Conservation (phyloP, 2,113 vertebrate species). For the Melanocharis versteri region DNA sequence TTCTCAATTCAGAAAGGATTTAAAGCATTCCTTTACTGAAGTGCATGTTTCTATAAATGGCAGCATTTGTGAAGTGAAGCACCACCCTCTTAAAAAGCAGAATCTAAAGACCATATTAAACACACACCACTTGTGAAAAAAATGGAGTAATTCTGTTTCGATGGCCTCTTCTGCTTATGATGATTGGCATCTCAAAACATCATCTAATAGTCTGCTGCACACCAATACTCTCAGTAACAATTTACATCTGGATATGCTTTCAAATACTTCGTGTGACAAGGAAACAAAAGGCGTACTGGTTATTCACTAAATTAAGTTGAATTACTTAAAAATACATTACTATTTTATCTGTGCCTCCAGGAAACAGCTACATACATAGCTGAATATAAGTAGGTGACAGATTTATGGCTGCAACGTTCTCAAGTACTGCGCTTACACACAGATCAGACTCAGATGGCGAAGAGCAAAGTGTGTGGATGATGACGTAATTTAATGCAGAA, state of each 20-base stretch:
- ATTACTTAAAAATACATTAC: background rate
- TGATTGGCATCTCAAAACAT: background rate
- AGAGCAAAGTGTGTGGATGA: background rate
- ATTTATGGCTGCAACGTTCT: background rate
- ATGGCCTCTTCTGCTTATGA: background rate
- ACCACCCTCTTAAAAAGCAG: background rate
- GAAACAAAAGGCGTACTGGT: background rate
- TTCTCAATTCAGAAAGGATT: background rate
- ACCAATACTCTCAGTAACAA: background rate
- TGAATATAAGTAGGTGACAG: background rate
- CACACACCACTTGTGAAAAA: rapidly evolving
- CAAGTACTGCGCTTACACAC: background rate
- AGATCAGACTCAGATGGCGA: background rate
- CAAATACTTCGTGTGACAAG: background rate
- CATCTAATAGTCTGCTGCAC: background rate
- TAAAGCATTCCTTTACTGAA: background rate
- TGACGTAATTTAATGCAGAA: background rate
- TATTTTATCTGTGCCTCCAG: background rate
- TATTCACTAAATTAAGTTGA: background rate
- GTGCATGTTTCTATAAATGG: background rate
- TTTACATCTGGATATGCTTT: background rate
- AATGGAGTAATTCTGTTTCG: background rate
- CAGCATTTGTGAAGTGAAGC: background rate
- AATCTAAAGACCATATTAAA: background rate
- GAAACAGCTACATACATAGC: background rate